Percentiles rank a stretch among this genome's conserved stretches.
Conservation (phyloP, 92 coral and sea anemone species). For the Plumapathes pennacea region DNA sequence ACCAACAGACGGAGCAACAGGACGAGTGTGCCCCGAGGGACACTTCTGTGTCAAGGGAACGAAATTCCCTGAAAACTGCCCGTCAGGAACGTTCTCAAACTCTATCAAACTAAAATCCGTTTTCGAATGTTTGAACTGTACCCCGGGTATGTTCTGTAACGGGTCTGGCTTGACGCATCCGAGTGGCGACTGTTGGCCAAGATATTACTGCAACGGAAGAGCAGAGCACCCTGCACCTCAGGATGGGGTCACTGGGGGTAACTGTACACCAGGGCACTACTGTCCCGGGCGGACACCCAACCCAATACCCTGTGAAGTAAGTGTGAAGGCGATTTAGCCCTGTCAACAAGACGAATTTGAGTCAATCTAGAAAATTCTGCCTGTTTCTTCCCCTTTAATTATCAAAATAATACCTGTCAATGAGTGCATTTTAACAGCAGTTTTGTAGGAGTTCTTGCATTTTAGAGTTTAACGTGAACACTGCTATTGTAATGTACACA, state of each 20-base stretch:
- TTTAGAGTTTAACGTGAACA: no score
- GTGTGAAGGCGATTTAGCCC: no score
- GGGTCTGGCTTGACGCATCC: slow-evolving; percentile 80
- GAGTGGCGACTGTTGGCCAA: slow-evolving; percentile 82
- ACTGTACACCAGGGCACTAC: slow-evolving; percentile 94
- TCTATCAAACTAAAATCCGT: slow-evolving; percentile 53
- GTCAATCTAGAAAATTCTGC: no score
- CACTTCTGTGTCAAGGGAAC: slow-evolving; percentile 85
- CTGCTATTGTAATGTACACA: no score
- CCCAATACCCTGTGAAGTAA: slow-evolving; percentile 93
- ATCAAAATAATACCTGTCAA: no score
- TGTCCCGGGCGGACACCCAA: slow-evolving; percentile 88
- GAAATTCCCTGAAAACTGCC: slow-evolving; percentile 85
- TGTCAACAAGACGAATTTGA: no score
- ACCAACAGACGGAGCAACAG: slow-evolving; percentile 78
- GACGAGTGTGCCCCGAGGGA: slow-evolving; percentile 89
- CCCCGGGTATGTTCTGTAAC: slow-evolving; percentile 92
- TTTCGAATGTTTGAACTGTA: slow-evolving; percentile 71
- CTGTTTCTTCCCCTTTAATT: no score
- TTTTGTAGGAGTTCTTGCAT: no score
- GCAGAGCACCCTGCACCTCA: slow-evolving; percentile 87
- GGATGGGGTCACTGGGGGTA: slow-evolving; percentile 86
- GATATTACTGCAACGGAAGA: slow-evolving; percentile 83
- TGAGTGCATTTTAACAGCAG: no score
- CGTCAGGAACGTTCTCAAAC: slow-evolving; percentile 89